Evolutionary conservation across 1,140 invertebrate genomes (phyloP).

Genomic region (Diploscapter pachys): DNA sequence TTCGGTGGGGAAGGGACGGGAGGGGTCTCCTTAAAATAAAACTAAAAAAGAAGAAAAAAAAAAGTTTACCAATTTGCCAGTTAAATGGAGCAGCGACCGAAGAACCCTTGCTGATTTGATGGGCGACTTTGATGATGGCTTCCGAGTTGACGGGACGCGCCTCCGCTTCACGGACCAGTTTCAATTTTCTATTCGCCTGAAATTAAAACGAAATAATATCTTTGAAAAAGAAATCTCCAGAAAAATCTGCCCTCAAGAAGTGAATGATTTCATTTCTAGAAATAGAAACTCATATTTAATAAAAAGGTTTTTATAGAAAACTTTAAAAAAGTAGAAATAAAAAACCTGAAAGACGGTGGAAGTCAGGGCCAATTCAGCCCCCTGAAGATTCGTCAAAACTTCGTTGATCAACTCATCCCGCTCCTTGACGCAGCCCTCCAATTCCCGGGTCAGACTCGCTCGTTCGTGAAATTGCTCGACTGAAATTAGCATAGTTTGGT

Average conservation of each 20-base stretch:
- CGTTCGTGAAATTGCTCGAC: slow-evolving; percentile 14
- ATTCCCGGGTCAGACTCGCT: not conserved
- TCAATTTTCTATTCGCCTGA: slow-evolving; percentile 19
- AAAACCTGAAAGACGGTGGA: slow-evolving; percentile 13
- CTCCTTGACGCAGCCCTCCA: slow-evolving; percentile 15
- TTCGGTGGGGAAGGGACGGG: slow-evolving; percentile 21
- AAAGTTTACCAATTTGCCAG: slow-evolving; percentile 9
- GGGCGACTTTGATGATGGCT: slow-evolving; percentile 20
- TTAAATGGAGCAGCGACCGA: slow-evolving; percentile 10
- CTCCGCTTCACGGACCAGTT: slow-evolving; percentile 12
- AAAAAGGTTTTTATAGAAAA: too few species aligned
- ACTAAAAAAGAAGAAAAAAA: too few species aligned
- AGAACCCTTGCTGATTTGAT: slow-evolving; percentile 23
- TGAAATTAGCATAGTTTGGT: too few species aligned
- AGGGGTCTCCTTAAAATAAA: slow-evolving; percentile 5
- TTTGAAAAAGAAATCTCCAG: not conserved
- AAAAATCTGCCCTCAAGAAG: not conserved
- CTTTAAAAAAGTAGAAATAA: too few species aligned
- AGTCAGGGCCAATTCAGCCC: slow-evolving; percentile 12
- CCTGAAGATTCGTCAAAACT: slow-evolving; percentile 8
- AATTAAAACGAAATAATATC: not conserved
- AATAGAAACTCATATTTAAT: too few species aligned
- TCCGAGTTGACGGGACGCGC: slow-evolving; percentile 17
- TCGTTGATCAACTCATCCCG: slow-evolving; percentile 19
- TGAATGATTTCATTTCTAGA: too few species aligned